Conservation (phyloP, 2,888 invertebrate genomes). For the Eilema depressum region DNA sequence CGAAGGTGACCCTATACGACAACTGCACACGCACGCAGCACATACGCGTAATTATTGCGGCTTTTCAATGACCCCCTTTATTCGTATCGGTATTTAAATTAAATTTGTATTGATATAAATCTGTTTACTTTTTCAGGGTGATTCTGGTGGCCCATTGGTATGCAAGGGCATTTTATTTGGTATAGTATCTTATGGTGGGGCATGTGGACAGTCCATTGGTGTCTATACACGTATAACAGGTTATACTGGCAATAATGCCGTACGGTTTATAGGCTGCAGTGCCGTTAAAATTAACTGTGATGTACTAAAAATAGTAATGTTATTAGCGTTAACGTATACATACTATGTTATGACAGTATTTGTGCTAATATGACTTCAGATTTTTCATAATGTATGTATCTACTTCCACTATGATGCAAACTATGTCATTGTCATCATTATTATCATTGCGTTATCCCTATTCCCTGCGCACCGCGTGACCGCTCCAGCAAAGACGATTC, state of each 20-base stretch:
- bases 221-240: conserved; percentile 11
- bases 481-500: too few relatives aligned
- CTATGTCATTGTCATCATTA: too few relatives aligned
- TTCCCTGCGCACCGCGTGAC: too few relatives aligned
- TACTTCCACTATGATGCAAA: too few relatives aligned
- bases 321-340: conserved; percentile 1
- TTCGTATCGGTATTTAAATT: too few relatives aligned
- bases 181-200: conserved; percentile 12
- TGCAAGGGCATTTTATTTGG: conserved; percentile 6
- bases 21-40: too few relatives aligned
- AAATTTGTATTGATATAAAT: neutral
- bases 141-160: conserved; percentile 15
- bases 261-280: neutral
- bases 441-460: too few relatives aligned
- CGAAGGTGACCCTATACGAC: too few relatives aligned
- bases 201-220: neutral
- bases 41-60: too few relatives aligned
- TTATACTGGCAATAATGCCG: neutral
- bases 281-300: neutral
- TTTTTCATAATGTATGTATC: neutral
- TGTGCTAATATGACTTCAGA: neutral
- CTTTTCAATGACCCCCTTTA: too few relatives aligned
- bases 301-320: neutral
- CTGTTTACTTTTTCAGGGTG: conserved; percentile 7
- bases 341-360: neutral